Evolutionary conservation across 2,888 invertebrate genomes (phyloP).

Genomic region (Sminthurinus aureus): DNA sequence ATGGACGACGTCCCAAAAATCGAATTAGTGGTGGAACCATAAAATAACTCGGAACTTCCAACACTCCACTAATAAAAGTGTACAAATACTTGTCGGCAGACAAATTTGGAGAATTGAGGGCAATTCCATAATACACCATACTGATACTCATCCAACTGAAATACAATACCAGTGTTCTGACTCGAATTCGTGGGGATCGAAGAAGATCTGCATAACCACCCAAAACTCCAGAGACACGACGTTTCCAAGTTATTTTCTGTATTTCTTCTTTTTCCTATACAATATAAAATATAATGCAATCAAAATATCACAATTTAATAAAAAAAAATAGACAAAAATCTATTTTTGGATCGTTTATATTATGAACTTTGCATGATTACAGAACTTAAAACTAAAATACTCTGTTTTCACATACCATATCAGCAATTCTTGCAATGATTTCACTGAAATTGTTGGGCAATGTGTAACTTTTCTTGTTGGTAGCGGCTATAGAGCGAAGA

Average conservation of each 20-base stretch:
- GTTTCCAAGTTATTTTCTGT: conserved; percentile 44
- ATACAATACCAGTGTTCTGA: conserved; percentile 48
- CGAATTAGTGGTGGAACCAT: conserved; percentile 57
- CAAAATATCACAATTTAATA: neutral
- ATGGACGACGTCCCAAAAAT: conserved; percentile 51
- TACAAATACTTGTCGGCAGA: conserved; percentile 54
- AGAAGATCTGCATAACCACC: conserved; percentile 48
- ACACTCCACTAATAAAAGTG: conserved; percentile 55
- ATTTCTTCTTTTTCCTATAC: conserved; percentile 48
- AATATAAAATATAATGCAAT: neutral
- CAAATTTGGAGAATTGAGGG: conserved; percentile 54
- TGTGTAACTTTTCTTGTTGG: conserved; percentile 37
- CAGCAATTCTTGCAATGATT: conserved; percentile 45
- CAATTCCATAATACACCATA: conserved; percentile 56
- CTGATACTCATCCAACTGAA: conserved; percentile 53
- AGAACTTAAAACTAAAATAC: too few species aligned
- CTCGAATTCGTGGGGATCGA: conserved; percentile 45
- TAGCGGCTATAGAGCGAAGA: conserved; percentile 43
- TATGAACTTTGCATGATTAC: too few species aligned
- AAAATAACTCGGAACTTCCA: conserved; percentile 59
- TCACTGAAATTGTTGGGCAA: conserved; percentile 48
- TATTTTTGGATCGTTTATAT: neutral
- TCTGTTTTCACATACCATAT: too few species aligned
- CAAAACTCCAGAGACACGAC: conserved; percentile 39
- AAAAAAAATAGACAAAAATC: too few species aligned